phyloP scores from a whole-genome alignment of 2,888 invertebrate genomes.

The Ophonus ardosiacus region DNA sequence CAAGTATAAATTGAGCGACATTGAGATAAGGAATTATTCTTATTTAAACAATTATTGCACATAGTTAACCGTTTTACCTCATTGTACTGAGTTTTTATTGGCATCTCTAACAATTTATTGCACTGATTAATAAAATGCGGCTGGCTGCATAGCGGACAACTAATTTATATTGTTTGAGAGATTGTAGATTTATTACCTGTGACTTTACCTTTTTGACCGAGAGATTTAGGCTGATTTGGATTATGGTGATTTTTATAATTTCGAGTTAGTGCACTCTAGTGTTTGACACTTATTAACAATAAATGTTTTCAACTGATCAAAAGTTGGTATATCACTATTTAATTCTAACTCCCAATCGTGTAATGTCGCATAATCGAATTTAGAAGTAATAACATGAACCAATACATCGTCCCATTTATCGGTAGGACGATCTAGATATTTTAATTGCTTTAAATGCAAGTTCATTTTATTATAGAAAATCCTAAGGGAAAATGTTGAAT shows the following conservation, averaged over 20 bases:
- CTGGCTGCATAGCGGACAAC: background rate
- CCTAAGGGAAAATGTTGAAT: constrained; percentile 9
- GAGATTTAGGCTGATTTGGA: background rate
- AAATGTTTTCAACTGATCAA: constrained; percentile 6
- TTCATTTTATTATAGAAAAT: constrained; percentile 1
- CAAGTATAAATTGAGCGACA: background rate
- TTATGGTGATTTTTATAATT: background rate
- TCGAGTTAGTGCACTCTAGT: background rate
- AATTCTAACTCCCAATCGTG: background rate
- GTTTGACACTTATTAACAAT: constrained; percentile 10
- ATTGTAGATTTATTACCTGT: background rate
- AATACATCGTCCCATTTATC: background rate
- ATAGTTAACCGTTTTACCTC: background rate
- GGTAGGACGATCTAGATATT: background rate
- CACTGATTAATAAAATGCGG: background rate
- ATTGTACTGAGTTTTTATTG: background rate
- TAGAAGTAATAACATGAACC: constrained; percentile 16
- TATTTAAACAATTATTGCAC: background rate
- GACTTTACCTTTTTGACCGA: background rate
- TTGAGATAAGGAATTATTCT: background rate
- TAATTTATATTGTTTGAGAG: background rate
- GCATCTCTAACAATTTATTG: background rate
- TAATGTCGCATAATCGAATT: constrained; percentile 32
- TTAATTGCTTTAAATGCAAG: constrained; percentile 1
- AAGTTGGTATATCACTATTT: constrained; percentile 11